Percentiles rank a stretch among this genome's conserved stretches.
Conservation (phyloP, 2,797 vertebrate species). For the Ptychadena robeensis region DNA sequence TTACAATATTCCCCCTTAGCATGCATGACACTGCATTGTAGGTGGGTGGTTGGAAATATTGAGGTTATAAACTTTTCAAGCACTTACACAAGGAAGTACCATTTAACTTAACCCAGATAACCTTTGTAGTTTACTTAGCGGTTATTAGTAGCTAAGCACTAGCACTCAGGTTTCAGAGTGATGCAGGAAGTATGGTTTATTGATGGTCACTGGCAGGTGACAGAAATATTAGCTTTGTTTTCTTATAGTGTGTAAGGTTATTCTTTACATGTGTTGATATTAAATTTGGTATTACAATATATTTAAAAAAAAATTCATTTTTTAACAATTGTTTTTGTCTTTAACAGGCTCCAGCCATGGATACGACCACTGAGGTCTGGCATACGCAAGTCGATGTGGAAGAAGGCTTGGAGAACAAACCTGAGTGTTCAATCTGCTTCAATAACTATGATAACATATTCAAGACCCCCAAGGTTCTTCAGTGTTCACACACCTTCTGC, state of each 20-base stretch:
- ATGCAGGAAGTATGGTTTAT: background rate
- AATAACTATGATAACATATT: constrained; percentile 93
- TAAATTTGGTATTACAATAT: background rate
- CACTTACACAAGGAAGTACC: background rate
- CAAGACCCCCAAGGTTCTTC: constrained; percentile 91
- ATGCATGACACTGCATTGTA: constrained; percentile 41
- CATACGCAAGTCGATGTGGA: constrained; percentile 66
- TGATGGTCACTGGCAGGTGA: background rate
- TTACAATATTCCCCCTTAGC: background rate
- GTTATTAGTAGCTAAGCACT: background rate
- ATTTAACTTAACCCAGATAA: background rate
- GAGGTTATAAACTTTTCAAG: constrained; percentile 3
- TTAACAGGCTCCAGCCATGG: constrained; percentile 68
- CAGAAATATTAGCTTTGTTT: background rate
- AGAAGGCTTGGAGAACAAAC: constrained; percentile 68
- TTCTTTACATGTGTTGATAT: background rate
- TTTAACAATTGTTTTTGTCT: background rate
- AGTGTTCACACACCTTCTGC: constrained; percentile 93
- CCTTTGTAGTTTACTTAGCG: background rate
- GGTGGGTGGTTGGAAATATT: background rate
- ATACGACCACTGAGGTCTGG: constrained; percentile 77
- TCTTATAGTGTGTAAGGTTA: background rate
- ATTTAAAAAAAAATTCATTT: too few species aligned
- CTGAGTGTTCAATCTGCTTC: constrained; percentile 96
- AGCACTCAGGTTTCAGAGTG: background rate